These are phyloP conservation scores for Drosophila sucinea DNA, from an alignment of 1,140 invertebrate species.

Conservation along the genomic window DNA sequence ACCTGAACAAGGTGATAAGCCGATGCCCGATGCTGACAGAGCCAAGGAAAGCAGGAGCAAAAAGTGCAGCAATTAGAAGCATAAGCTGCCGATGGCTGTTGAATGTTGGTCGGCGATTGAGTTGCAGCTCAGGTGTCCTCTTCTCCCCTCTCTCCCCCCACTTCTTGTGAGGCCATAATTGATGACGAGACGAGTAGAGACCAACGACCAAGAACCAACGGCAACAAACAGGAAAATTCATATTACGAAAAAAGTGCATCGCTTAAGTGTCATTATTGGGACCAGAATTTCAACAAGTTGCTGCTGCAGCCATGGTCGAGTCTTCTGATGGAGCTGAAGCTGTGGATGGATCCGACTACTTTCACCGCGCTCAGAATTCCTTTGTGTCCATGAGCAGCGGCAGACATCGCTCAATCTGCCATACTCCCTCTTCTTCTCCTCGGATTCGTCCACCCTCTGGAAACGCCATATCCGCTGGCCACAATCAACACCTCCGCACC, in stretches of 20 bases:
- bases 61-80: slow-evolving; percentile 68
- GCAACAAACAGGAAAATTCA: slow-evolving; percentile 75
- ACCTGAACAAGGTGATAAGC: background rate
- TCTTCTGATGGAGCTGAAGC: slow-evolving; percentile 38
- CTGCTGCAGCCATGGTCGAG: slow-evolving; percentile 46
- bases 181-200: slow-evolving; percentile 56
- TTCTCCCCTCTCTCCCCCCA: background rate
- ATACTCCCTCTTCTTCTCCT: slow-evolving; percentile 6
- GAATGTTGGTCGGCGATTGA: slow-evolving; percentile 61
- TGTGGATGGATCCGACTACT: slow-evolving; percentile 68
- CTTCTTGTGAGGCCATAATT: slow-evolving; percentile 55
- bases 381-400: slow-evolving; percentile 42
- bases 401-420: slow-evolving; percentile 72
- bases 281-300: slow-evolving; percentile 76
- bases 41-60: slow-evolving; percentile 34
- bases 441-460: background rate
- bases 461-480: slow-evolving; percentile 64
- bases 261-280: slow-evolving; percentile 80
- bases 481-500: slow-evolving; percentile 67
- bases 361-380: slow-evolving; percentile 72
- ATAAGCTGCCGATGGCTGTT: slow-evolving; percentile 64
- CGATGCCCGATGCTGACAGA: slow-evolving; percentile 23
- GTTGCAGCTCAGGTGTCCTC: slow-evolving; percentile 70
- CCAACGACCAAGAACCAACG: slow-evolving; percentile 35
- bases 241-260: slow-evolving; percentile 79